Evolutionary conservation across 2,888 invertebrate species (phyloP), one percentile per base, ranked within the genome.

Genomic region (Mythimna lalbum): DNA sequence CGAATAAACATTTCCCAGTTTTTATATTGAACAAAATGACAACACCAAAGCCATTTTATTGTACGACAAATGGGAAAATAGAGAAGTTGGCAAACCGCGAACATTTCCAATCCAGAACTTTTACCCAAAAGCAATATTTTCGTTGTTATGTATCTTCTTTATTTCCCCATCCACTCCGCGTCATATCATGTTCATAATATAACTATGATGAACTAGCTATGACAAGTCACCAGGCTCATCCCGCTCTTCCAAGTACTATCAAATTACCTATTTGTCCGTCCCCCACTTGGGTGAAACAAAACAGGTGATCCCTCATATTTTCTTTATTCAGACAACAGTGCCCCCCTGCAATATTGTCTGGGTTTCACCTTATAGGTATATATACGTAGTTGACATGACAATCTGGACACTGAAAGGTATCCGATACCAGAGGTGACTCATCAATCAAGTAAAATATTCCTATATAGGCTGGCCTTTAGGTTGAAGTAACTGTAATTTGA

Each of bases 281-380:
- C 75, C 79, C 53, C 62, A 62, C 64, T 61, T 53, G 43, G 65
- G 49, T 62, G 62, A 75, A 75, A 79, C 64, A 75, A 75, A 78
- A 64, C 77, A 78, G 77, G 77, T 78, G 69, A 79, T 78, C 78
- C 62, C 39, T 75, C 75, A 70, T 79, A 70, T 68, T 63, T 69
- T 62, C 70, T 70, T 70, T 79, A 79, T 78, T 78, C 75, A 62
- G 59, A 68, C 67, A 74, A 43, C 27, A 57, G 53, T 59, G 64
- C 67, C 75, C 80, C 75, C 55, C 64, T 52, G 55, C 57, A 59
- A 75, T 79, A 68, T 79, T 64, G 64, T 79, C 50, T 39, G 53
- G 36, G 50, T 59, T 55, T 67, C 60, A 57, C 36, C 47, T 69
- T 61, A 17, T 70, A 53, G 5, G 23, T 43, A 57, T 19, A n/a